Conservation (phyloP, 2,888 invertebrate genomes). For the Pterobdella sp. region DNA sequence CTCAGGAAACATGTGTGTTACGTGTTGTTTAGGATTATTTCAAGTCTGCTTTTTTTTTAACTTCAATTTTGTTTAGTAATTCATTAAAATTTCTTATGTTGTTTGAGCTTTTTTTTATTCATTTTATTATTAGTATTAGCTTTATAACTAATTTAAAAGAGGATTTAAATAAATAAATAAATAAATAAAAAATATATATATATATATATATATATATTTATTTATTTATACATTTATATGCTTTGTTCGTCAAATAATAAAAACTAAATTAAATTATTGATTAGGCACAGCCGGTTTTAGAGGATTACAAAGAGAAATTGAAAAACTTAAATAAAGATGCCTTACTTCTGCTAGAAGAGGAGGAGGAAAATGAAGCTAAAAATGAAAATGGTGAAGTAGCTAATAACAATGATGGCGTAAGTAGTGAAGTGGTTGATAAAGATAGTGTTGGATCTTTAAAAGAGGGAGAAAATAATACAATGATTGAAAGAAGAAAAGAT, state of each 20-base stretch:
- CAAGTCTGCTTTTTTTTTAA: too few relatives aligned
- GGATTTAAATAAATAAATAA: neutral
- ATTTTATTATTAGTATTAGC: neutral
- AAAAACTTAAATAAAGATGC: conserved; percentile 6
- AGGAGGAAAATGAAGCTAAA: conserved; percentile 3
- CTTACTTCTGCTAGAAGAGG: neutral
- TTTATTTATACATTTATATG: too few relatives aligned
- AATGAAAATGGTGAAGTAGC: neutral
- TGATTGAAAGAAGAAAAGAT: neutral
- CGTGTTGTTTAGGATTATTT: too few relatives aligned
- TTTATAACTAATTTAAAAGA: neutral
- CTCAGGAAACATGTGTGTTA: conserved; percentile 66
- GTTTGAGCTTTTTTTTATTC: too few relatives aligned
- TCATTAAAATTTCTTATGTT: too few relatives aligned
- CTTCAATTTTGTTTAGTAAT: too few relatives aligned
- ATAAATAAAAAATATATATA: neutral
- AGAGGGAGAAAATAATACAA: neutral
- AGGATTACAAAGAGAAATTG: conserved; percentile 11
- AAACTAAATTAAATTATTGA: too few relatives aligned
- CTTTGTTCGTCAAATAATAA: too few relatives aligned
- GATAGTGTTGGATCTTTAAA: neutral
- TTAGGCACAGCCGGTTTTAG: conserved; percentile 16
- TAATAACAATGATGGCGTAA: neutral
- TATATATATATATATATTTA: neutral
- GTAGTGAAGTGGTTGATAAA: neutral